Conservation (phyloP, 2,888 invertebrate species). For the Agriotes lineatus region DNA sequence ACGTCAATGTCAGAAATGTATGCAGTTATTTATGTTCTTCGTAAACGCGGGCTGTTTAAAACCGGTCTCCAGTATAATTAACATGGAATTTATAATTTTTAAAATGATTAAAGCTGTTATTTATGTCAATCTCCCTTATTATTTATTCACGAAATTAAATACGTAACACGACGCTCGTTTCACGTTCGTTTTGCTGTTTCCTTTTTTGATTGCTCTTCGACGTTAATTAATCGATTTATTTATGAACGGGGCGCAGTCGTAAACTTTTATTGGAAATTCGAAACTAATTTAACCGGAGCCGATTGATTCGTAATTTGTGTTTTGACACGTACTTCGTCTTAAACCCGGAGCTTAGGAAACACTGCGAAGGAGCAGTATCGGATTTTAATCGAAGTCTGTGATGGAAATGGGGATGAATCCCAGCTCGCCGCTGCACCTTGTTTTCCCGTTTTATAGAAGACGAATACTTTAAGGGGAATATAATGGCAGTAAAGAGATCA, state of each 20-base stretch:
- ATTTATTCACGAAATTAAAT: conserved; percentile 28
- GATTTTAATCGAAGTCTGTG: background rate
- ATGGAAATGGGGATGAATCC: conserved; percentile 7
- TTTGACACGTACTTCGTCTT: conserved; percentile 28
- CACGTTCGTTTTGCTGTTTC: conserved; percentile 11
- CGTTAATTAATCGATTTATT: conserved; percentile 30
- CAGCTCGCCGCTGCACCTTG: conserved; percentile 3
- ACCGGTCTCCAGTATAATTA: conserved; percentile 30
- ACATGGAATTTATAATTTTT: conserved; percentile 28
- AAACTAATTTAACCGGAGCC: conserved; percentile 24
- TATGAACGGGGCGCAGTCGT: conserved; percentile 26
- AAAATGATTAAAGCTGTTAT: conserved; percentile 25
- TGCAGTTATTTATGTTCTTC: conserved; percentile 25
- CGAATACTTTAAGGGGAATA: conserved; percentile 22
- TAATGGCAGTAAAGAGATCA: conserved; percentile 39
- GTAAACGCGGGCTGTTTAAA: conserved; percentile 27
- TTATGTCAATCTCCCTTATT: conserved; percentile 23
- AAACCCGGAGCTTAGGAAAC: conserved; percentile 23
- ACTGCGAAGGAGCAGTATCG: background rate
- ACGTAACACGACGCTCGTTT: conserved; percentile 23
- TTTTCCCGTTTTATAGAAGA: conserved; percentile 15
- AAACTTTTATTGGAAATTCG: conserved; percentile 26
- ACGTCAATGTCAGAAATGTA: conserved; percentile 21
- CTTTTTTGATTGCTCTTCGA: conserved; percentile 19
- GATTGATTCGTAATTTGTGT: conserved; percentile 34